Evolutionary conservation across 2,113 vertebrate species (phyloP), one percentile per base, ranked within the genome.

Genomic region (Aspiorhynchus laticeps): DNA sequence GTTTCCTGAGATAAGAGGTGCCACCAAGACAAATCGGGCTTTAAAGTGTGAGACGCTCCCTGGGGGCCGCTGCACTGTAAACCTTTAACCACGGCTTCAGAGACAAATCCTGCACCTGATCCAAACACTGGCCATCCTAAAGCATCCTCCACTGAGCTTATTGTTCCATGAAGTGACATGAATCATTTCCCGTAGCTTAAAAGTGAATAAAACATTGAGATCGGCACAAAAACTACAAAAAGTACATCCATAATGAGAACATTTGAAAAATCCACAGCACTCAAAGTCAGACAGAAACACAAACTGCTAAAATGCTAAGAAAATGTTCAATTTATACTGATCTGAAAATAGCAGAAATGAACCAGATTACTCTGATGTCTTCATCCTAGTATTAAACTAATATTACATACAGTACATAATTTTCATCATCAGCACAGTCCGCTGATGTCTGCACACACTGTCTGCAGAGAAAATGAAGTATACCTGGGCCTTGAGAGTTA

Each of bases 11-110:
- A 97, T 97, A 96, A 97, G 96, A 95, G 96, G 95, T 95, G 95
- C 94, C 95, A 96, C 95, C 96, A 94, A 96, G 95, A 97, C 94
- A 97, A 96, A 93, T 94, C 96, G 96, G 94, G 96, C 96, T 97
- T 97, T 96, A 97, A 96, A 93, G 93, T 91, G 91, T 92, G 88
- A 94, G 94, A 93, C 92, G 91, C 92, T 96, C 95, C 95, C 95
- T 86, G 86, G 93, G 93, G 93, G 94, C 88, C 86, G 14, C 31
- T 8, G 76, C 90, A 94, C 93, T 93, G 93, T 96, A 96, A 96
- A 96, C 95, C 96, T 96, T 93, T 95, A 78, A 95, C 94, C 93
- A 95, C 93, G 91, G 95, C 94, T 95, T 94, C 95, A 94, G 90
- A 95, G 94, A 93, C 93, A 94, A 92, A 92, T 92, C 93, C 93